Percentiles rank a stretch among this genome's conserved stretches.
Conservation (phyloP, 2,113 vertebrate genomes). For the Grus americana region DNA sequence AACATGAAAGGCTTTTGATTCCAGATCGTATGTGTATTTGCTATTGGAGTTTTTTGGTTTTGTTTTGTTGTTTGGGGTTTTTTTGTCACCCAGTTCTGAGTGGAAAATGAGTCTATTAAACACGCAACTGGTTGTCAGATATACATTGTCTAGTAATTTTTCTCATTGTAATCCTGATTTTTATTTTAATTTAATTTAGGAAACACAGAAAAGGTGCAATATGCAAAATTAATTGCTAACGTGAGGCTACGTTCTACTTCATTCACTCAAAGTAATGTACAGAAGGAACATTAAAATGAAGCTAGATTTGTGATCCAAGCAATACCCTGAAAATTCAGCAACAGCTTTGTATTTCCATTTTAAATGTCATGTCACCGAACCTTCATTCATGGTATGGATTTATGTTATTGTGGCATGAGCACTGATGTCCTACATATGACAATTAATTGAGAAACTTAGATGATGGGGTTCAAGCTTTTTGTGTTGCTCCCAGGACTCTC, state of each 20-base stretch:
- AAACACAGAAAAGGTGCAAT: background rate
- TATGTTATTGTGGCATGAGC: background rate
- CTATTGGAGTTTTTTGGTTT: background rate
- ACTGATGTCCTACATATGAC: background rate
- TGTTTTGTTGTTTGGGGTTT: background rate
- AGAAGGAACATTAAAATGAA: background rate
- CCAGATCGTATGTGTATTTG: constrained; percentile 11
- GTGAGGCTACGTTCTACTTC: background rate
- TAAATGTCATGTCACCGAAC: background rate
- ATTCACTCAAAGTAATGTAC: background rate
- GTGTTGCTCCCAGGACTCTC: background rate
- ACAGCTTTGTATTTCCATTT: background rate
- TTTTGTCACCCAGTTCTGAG: background rate
- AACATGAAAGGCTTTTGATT: constrained; percentile 10
- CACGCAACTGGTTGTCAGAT: background rate
- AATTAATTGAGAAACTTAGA: background rate
- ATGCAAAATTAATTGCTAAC: background rate
- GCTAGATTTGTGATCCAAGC: background rate
- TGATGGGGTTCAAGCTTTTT: background rate
- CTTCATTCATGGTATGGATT: background rate
- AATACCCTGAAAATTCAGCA: background rate
- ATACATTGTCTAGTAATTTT: constrained; percentile 5
- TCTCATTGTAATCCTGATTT: constrained; percentile 6
- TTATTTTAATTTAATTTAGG: constrained; percentile 54
- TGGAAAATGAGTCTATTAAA: constrained; percentile 28